phyloP scores from a whole-genome alignment of 2,888 invertebrate genomes.

The Bursaphelenchus okinawaensis region DNA sequence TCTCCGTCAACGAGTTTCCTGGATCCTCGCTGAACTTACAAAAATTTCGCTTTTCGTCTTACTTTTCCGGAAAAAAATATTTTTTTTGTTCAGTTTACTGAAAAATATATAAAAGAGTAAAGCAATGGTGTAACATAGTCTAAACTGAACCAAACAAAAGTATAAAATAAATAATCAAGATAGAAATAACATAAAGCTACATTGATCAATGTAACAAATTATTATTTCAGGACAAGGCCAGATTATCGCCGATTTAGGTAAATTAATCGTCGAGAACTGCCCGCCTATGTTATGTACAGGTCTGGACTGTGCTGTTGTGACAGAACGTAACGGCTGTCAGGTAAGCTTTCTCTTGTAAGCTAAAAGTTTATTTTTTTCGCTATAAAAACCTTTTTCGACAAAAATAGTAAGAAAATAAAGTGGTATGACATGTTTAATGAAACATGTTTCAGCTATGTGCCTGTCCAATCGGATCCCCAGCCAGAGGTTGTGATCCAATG shows the following conservation, averaged over 20 bases:
- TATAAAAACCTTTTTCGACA: neutral
- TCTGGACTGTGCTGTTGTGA: constrained; percentile 56
- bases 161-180: neutral
- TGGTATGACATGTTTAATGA: neutral
- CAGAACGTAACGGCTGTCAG: constrained; percentile 57
- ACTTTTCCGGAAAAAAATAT: too few species aligned
- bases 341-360: too few species aligned
- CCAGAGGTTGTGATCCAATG: constrained; percentile 34
- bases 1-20: too few species aligned
- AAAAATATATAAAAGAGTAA: too few species aligned
- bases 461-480: constrained; percentile 57
- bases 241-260: constrained; percentile 55
- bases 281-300: constrained; percentile 58
- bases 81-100: too few species aligned
- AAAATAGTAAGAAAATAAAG: too few species aligned
- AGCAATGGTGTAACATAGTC: neutral
- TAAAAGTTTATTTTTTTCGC: too few species aligned
- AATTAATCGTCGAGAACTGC: constrained; percentile 56
- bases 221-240: constrained; percentile 31
- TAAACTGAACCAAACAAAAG: neutral
- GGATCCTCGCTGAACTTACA: too few species aligned
- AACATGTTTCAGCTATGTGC: constrained; percentile 52
- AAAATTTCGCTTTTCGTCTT: too few species aligned
- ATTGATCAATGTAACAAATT: too few species aligned
- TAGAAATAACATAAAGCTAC: too few species aligned